phyloP scores from a whole-genome alignment of 2,113 vertebrate genomes.

The Pterophyllum scalare region DNA sequence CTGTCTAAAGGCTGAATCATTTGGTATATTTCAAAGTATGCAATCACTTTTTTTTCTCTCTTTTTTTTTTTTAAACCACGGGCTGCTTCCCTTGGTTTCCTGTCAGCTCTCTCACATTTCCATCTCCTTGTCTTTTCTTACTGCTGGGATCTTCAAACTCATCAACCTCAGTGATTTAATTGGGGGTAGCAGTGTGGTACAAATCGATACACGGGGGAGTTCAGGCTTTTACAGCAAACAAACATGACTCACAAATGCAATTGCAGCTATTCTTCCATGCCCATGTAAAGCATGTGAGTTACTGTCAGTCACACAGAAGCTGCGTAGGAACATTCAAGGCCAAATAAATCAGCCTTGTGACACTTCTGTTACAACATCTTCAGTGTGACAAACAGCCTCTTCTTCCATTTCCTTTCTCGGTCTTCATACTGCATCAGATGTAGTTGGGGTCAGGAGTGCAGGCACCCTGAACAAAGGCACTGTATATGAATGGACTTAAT shows the following conservation, averaged over 20 bases:
- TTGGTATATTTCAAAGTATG: slow-evolving; percentile 52
- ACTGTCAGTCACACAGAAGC: slow-evolving; percentile 48
- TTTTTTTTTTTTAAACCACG: neutral
- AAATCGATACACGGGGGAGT: slow-evolving; percentile 58
- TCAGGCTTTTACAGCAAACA: slow-evolving; percentile 51
- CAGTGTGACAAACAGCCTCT: slow-evolving; percentile 32
- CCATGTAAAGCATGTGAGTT: slow-evolving; percentile 55
- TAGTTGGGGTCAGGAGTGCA: slow-evolving; percentile 34
- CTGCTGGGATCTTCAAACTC: slow-evolving; percentile 29
- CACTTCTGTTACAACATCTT: slow-evolving; percentile 63
- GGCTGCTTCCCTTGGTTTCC: slow-evolving; percentile 11
- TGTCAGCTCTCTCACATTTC: neutral
- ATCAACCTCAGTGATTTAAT: slow-evolving; percentile 62
- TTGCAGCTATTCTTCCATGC: slow-evolving; percentile 42
- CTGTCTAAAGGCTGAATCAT: slow-evolving; percentile 26
- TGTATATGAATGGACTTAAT: slow-evolving; percentile 62
- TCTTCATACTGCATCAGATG: slow-evolving; percentile 16
- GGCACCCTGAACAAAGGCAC: slow-evolving; percentile 54
- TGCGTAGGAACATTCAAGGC: slow-evolving; percentile 53
- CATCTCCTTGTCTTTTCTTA: neutral
- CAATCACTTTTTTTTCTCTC: slow-evolving; percentile 28
- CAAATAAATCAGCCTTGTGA: slow-evolving; percentile 62
- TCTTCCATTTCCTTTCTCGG: slow-evolving; percentile 31
- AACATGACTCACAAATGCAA: slow-evolving; percentile 67
- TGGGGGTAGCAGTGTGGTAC: slow-evolving; percentile 56